Evolutionary conservation across 2,888 invertebrate species (phyloP), one percentile per base, ranked within the genome.

Genomic region (Clunio marinus): DNA sequence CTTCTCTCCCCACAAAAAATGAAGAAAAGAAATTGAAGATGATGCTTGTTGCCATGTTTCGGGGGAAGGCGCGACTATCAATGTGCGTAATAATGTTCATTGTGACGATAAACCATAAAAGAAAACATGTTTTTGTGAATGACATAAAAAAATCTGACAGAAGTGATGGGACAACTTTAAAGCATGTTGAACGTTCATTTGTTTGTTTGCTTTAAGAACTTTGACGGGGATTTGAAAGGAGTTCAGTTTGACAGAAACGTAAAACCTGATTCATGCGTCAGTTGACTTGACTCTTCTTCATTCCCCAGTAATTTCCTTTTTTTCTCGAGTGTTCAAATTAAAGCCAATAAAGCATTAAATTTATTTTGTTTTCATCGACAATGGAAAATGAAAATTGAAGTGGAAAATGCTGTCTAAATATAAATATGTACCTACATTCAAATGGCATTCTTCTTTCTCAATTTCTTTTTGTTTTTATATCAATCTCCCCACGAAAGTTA

Each of bases 301-400:
- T 22, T 51, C 51, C 15, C 51, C 51, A 51, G 5, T 22, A 5
- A 13, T 32, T 8, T 32, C 7, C 35, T 8, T 32, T 8, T 8
- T 8, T 32, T 32, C 35, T 8, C 41, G 41, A 41, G 10, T 10
- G 41, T 59, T 59, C 35, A 59, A 59, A 35, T 59, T n/a, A 59
- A 59, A 17, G 59, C 59, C 59, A 59, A 59, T 59, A 59, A 59
- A 59, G 59, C 59, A 59, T 35, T 59, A 59, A 59, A 59, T 59
- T 59, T 59, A 59, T 59, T 59, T 59, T 59, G n/a, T 35, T 59
- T 59, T 35, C 59, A 59, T 59, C 59, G 32, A 59, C 27, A 57
- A 57, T 57, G 25, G 32, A 57, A 13, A 57, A 59, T 24, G 28
- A 35, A 59, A 59, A 13, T 55, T 58, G 58, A 28, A 58, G 58